Conservation (phyloP, 35 echinoderm and acorn worm species). For the Holothuria glaberrima region DNA sequence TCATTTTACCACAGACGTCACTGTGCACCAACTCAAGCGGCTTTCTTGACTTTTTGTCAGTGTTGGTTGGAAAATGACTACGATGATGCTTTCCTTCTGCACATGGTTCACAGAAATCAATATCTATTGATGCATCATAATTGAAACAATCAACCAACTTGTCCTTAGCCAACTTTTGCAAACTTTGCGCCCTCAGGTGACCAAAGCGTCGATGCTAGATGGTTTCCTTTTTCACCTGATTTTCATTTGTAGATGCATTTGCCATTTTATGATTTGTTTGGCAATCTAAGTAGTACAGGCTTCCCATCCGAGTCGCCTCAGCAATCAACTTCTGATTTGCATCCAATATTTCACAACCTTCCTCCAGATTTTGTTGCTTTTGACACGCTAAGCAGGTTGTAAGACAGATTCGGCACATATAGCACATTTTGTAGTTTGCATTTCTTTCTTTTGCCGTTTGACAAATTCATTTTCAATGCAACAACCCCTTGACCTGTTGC, state of each 20-base stretch:
- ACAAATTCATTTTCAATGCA: background rate
- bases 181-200: background rate
- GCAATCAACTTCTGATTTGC: background rate
- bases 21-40: slow-evolving; percentile 13
- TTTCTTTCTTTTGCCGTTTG: background rate
- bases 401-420: background rate
- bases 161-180: slow-evolving; percentile 15
- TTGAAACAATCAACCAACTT: slow-evolving; percentile 36
- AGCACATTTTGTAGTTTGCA: slow-evolving; percentile 20
- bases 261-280: background rate
- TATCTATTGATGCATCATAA: slow-evolving; percentile 6
- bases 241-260: background rate
- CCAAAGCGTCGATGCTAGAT: too few relatives aligned
- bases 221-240: background rate
- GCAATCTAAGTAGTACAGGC: too few relatives aligned
- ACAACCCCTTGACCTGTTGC: background rate
- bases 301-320: background rate
- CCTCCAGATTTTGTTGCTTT: background rate
- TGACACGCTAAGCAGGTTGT: slow-evolving; percentile 10
- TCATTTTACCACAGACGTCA: too few relatives aligned
- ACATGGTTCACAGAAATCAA: slow-evolving; percentile 34
- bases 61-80: too few relatives aligned
- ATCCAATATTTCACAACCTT: background rate
- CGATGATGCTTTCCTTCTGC: slow-evolving; percentile 9
- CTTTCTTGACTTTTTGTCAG: background rate